Evolutionary conservation across 2,113 vertebrate species (phyloP), one percentile per base, ranked within the genome.

Genomic region (Gavia stellata): DNA sequence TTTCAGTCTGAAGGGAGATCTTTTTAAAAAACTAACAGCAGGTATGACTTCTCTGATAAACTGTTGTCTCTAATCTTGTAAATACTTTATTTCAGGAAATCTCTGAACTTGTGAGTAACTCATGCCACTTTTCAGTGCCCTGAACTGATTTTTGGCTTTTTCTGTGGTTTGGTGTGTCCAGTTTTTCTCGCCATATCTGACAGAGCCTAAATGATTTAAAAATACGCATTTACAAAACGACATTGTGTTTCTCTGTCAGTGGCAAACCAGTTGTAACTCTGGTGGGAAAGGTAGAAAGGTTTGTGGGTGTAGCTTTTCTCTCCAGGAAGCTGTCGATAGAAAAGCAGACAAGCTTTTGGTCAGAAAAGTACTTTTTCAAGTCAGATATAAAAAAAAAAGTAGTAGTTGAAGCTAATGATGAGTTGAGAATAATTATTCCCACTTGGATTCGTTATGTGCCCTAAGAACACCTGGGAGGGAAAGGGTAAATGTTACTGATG

Each of bases 101-200:
- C 52, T 5, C 26, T 40, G 15, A 42, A 42, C 0, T 47, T 70
- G 40, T 23, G 44, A 72, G 16, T 61, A 52, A 14, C 71, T 72
- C 0, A 0, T 20, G 38, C 24, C 28, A 11, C n/a, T 89, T 78
- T 20, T 42, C 23, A 58, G 17, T 25, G 10, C 36, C 28, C 40
- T 92, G 44, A 72, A 42, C 79, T 70, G 56, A 33, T 44, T 73
- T 73, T 24, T 33, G 33, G 20, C 31, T 70, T 72, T 79, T 80
- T 40, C 79, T 92, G 24, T 44, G n/a, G 10, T 53, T 83, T 3
- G 7, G 8, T 81, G 38, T 34, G 83, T 56, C 17, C n/a, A 50
- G 10, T 70, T 81, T 53, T 67, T 8, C n/a, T n/a, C 16, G 15
- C 23, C 3, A 1, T 65, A 0, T 47, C 2, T 17, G 26, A 44